phyloP scores from a whole-genome alignment of 2,888 invertebrate species.

The Brachypterus glaber region DNA sequence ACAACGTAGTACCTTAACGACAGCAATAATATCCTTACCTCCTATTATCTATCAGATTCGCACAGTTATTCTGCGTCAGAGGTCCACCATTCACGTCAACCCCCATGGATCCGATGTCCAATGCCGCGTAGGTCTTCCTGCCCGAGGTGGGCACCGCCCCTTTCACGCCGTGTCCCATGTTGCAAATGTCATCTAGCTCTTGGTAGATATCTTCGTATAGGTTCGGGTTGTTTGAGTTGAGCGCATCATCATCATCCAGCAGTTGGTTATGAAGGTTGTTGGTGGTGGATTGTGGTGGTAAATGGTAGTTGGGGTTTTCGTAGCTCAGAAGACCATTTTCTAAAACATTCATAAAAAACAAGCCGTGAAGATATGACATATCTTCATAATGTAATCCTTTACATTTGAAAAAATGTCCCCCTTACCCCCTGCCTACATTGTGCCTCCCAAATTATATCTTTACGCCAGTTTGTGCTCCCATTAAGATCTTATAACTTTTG shows the following conservation, averaged over 20 bases:
- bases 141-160: slow-evolving; percentile 33
- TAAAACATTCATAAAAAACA: no score
- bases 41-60: slow-evolving; percentile 41
- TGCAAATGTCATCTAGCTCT: slow-evolving; percentile 50
- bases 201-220: slow-evolving; percentile 65
- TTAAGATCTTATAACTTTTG: no score
- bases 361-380: no score
- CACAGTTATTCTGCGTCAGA: slow-evolving; percentile 41
- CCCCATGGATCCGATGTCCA: slow-evolving; percentile 62
- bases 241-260: slow-evolving; percentile 66
- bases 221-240: slow-evolving; percentile 49
- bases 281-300: slow-evolving; percentile 55
- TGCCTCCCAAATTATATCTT: no score
- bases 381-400: no score
- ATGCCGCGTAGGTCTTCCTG: slow-evolving; percentile 55
- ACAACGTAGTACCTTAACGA: no score
- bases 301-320: slow-evolving; percentile 84
- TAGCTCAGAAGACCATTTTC: slow-evolving; percentile 86
- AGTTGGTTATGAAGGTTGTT: slow-evolving; percentile 31
- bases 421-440: no score
- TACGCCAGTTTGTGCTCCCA: no score
- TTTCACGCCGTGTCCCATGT: slow-evolving; percentile 47
- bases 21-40: slow-evolving; percentile 42
- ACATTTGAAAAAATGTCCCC: no score
- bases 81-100: slow-evolving; percentile 56